Conservation (phyloP, 2,888 invertebrate genomes). For the Diplolepis rosae region DNA sequence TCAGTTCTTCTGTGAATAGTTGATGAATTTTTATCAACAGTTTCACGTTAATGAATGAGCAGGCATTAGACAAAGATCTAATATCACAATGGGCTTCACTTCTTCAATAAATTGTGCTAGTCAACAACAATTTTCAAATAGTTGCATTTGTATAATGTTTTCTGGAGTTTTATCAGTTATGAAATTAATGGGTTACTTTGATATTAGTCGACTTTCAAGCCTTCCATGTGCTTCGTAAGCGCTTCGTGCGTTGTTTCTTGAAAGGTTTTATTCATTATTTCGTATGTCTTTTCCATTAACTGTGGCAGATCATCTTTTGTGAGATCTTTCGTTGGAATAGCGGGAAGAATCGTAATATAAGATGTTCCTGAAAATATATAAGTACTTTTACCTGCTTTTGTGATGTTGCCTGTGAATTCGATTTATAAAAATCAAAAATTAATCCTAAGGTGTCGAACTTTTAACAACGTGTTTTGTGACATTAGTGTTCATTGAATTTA, state of each 20-base stretch:
- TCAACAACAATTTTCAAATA: not conserved
- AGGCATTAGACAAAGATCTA: conserved; percentile 16
- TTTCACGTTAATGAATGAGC: conserved; percentile 8
- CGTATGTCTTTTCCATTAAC: conserved; percentile 81
- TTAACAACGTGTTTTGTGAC: not conserved
- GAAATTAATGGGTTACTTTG: not conserved
- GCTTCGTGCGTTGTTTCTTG: conserved; percentile 75
- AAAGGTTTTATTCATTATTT: conserved; percentile 81
- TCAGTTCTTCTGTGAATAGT: not conserved
- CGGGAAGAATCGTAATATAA: conserved; percentile 83
- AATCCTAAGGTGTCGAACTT: not conserved
- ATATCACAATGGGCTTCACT: conserved; percentile 10
- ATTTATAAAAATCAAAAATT: not conserved
- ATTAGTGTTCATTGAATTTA: no score
- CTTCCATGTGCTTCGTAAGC: conserved; percentile 53
- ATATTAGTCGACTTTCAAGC: conserved; percentile 47
- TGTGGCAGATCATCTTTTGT: conserved; percentile 79
- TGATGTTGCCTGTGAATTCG: not conserved
- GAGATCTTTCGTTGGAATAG: conserved; percentile 80
- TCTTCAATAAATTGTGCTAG: not conserved
- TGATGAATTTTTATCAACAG: not conserved
- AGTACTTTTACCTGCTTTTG: not conserved
- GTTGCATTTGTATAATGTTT: not conserved
- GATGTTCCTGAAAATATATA: conserved; percentile 77
- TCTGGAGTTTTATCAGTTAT: not conserved